phyloP scores from a whole-genome alignment of 2,888 invertebrate species.

The Andrena fulva region DNA sequence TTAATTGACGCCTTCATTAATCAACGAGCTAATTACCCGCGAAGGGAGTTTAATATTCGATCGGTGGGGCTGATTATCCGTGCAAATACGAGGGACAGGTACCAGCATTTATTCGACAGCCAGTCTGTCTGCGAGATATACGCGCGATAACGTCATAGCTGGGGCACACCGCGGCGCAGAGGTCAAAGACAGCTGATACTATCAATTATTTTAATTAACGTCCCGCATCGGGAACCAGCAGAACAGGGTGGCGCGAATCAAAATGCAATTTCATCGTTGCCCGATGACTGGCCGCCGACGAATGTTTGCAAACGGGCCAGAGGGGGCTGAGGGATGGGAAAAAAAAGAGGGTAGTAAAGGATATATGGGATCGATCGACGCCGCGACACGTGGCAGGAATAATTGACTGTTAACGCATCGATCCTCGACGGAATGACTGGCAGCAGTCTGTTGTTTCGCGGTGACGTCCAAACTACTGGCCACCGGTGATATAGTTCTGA shows the following conservation, averaged over 20 bases:
- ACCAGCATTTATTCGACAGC: constrained; percentile 47
- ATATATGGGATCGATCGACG: constrained; percentile 6
- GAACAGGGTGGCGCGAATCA: constrained; percentile 29
- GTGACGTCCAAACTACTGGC: constrained; percentile 11
- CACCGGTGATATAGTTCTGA: constrained; percentile 29
- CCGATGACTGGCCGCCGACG: constrained; percentile 23
- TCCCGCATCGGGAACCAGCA: constrained; percentile 32
- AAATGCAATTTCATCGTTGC: constrained; percentile 57
- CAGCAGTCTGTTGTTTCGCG: constrained; percentile 40
- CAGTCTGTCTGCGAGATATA: constrained; percentile 8
- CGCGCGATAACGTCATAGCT: not conserved
- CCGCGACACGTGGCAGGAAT: constrained; percentile 50
- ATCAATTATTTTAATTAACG: constrained; percentile 61
- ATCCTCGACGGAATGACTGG: constrained; percentile 40
- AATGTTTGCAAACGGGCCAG: constrained; percentile 34
- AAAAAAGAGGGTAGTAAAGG: constrained; percentile 2
- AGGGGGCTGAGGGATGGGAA: not conserved
- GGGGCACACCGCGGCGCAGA: not conserved
- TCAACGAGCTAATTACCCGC: constrained; percentile 43
- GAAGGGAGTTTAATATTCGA: constrained; percentile 55
- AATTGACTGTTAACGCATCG: constrained; percentile 58
- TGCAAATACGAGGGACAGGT: constrained; percentile 42
- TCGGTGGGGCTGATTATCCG: constrained; percentile 24
- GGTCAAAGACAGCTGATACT: constrained; percentile 48
- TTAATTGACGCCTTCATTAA: constrained; percentile 50